Conservation (phyloP, 2,797 vertebrate species). For the Chaetodon trifasciatus region DNA sequence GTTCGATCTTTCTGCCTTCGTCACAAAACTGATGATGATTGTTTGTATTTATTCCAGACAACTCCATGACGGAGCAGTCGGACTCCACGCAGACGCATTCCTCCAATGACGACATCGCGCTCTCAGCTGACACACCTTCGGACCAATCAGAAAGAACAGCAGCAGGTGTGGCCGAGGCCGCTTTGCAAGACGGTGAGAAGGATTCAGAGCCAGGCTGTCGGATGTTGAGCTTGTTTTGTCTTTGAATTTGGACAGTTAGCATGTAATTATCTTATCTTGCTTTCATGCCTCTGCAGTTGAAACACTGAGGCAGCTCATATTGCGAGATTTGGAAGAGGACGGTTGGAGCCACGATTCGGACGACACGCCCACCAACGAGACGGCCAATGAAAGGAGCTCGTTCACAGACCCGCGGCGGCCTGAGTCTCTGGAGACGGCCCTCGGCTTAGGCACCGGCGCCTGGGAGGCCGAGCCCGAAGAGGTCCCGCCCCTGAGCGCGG, state of each 20-base stretch:
- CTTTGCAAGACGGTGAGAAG: conserved; percentile 83
- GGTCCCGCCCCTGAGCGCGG: conserved; percentile 29
- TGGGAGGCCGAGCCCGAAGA: conserved; percentile 62
- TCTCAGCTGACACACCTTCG: conserved; percentile 47
- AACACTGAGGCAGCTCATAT: conserved; percentile 81
- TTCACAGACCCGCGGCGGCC: conserved; percentile 45
- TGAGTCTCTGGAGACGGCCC: conserved; percentile 58
- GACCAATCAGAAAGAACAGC: conserved; percentile 64
- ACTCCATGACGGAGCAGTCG: conserved; percentile 61
- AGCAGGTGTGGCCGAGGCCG: conserved; percentile 78
- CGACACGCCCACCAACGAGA: conserved; percentile 85
- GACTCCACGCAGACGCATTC: conserved; percentile 69
- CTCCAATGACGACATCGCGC: conserved; percentile 60
- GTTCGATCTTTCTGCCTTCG: not conserved
- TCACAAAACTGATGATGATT: not conserved
- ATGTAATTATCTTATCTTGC: not conserved
- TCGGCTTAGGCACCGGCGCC: conserved; percentile 46
- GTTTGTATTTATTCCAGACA: conserved; percentile 57
- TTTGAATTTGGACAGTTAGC: not conserved
- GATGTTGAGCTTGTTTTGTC: not conserved
- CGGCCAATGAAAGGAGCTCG: conserved; percentile 65
- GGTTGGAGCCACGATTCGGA: conserved; percentile 82
- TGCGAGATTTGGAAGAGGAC: conserved; percentile 79
- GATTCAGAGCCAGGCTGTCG: not conserved
- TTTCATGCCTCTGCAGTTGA: conserved; percentile 71